phyloP scores from a whole-genome alignment of 2,113 vertebrate species.

The Climacteris rufus region DNA sequence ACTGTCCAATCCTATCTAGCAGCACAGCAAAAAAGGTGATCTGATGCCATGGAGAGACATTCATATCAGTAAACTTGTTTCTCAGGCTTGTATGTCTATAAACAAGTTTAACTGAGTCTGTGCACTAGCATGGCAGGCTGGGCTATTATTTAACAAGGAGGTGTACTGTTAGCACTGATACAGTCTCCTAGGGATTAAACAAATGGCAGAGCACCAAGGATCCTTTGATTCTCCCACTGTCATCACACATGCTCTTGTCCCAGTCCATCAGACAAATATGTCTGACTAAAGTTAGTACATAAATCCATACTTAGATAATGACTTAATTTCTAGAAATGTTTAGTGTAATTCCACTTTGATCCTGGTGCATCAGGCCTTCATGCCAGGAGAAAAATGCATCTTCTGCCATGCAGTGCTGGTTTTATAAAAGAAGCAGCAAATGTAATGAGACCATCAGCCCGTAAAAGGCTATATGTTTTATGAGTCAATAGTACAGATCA shows the following conservation, averaged over 20 bases:
- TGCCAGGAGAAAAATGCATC: neutral
- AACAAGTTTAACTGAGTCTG: neutral
- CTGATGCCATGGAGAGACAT: neutral
- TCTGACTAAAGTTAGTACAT: neutral
- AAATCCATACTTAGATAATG: neutral
- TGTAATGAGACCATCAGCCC: neutral
- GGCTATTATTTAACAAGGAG: neutral
- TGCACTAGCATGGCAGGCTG: neutral
- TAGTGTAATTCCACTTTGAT: neutral
- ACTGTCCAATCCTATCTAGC: neutral
- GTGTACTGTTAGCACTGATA: neutral
- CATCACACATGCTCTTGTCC: fast-evolving
- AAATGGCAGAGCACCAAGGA: neutral
- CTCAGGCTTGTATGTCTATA: neutral
- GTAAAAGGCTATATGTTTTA: neutral
- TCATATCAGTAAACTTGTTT: neutral
- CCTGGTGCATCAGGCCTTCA: neutral
- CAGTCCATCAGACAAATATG: neutral
- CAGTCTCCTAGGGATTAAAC: neutral
- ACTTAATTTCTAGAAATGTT: neutral
- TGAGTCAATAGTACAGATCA: neutral
- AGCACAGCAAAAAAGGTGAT: neutral
- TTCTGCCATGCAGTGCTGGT: neutral
- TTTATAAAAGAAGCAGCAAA: neutral
- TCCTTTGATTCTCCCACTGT: neutral